Base-by-base conservation (phyloP, 2,888 invertebrate genomes). In the Pediacus dermestoides region DNA sequence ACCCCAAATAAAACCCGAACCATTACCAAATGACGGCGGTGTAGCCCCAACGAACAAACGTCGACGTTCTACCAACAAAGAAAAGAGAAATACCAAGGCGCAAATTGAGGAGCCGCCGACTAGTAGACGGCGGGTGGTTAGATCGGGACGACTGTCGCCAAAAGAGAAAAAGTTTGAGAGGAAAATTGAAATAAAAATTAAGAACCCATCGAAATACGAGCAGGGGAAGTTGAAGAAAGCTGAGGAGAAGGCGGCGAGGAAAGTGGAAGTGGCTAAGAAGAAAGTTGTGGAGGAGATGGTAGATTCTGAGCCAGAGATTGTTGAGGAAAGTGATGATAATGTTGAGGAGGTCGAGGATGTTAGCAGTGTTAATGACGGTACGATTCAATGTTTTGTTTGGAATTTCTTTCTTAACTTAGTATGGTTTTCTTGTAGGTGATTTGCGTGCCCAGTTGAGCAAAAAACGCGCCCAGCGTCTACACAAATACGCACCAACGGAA, bases 401-500 rank as follows among this genome's bases (percentile, higher is more conserved):
- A 16, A 11, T 2, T 6, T 35, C 28, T 7, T 14, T 2, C 18
- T 14, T 22, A 16, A 22, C n/a, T n/a, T 7, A 10, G 9, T 7
- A 25, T 9, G 4, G 4, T 25, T 25, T 25, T 7, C 10, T 48
- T 60, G 46, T 47, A 55, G 72, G 71, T 16, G 76, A 76, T 58
- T 59, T 75, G 14, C 63, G 76, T 30, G 68, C 74, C 2, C 75
- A 75, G 49, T 52, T 76, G 11, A 75, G 75, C 49, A 67, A 74
- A 45, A 72, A 74, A 46, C 63, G 75, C 22, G 75, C 75, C 0
- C 74, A 75, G 50, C 64, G 74, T 44, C 65, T 74, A 34, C 68
- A 68, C 15, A 67, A 68, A 52, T 33, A 46, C 14, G 48, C 57
- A 12, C 57, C 63, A 30, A 64, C 61, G 1, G 64, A 66, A 38